phyloP scores from a whole-genome alignment of 2,888 invertebrate genomes.

The Druceiella hillmani region DNA sequence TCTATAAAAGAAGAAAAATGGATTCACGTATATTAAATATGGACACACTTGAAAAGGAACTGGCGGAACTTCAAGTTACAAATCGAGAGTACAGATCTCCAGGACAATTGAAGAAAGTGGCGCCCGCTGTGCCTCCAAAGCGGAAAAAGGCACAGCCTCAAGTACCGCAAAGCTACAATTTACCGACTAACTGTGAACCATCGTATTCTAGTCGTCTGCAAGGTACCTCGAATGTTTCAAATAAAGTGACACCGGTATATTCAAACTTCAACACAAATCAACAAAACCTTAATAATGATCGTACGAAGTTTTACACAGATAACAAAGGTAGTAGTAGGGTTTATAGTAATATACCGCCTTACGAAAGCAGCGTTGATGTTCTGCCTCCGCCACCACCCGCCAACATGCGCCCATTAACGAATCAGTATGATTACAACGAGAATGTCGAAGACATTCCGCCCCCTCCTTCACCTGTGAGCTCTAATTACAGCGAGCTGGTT shows the following conservation, averaged over 20 bases:
- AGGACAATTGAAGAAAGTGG: conserved; percentile 54
- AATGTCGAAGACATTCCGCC: conserved; percentile 65
- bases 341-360: conserved; percentile 52
- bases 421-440: conserved; percentile 40
- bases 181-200: conserved; percentile 66
- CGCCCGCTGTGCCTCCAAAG: conserved; percentile 77
- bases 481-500: conserved; percentile 82
- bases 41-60: conserved; percentile 64
- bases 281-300: not conserved
- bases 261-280: conserved; percentile 31
- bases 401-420: conserved; percentile 40
- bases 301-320: not conserved
- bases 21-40: no score
- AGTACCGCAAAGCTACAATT: conserved; percentile 72
- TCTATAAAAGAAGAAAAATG: no score
- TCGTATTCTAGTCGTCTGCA: conserved; percentile 64
- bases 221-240: conserved; percentile 35
- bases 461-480: conserved; percentile 86
- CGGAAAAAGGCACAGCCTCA: conserved; percentile 58
- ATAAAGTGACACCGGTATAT: conserved; percentile 32
- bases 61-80: conserved; percentile 61
- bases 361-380: conserved; percentile 42
- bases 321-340: conserved; percentile 34
- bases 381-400: conserved; percentile 58
- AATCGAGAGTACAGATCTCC: conserved; percentile 35